phyloP scores from a whole-genome alignment of 2,888 invertebrate species.

The Sesia bembeciformis region DNA sequence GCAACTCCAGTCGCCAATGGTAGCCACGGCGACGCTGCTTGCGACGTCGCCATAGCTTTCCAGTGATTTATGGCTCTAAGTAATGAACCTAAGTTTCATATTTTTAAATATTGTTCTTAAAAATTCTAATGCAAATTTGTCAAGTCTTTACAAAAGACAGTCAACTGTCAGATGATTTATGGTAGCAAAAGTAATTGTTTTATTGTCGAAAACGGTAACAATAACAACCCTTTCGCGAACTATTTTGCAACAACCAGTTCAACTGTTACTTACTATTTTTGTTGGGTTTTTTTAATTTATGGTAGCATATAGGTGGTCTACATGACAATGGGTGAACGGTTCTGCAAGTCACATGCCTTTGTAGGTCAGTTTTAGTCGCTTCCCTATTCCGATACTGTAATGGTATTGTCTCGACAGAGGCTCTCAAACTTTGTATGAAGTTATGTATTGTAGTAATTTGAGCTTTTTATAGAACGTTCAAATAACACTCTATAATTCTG shows the following conservation, averaged over 20 bases:
- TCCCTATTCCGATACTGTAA: slow-evolving; percentile 35
- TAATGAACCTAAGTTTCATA: too few relatives aligned
- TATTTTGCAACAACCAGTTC: slow-evolving; percentile 53
- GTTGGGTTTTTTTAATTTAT: slow-evolving; percentile 48
- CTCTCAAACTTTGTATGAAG: slow-evolving; percentile 27
- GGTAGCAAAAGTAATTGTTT: slow-evolving; percentile 15
- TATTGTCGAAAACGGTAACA: slow-evolving; percentile 29
- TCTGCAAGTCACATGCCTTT: slow-evolving; percentile 64
- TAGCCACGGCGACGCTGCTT: too few relatives aligned
- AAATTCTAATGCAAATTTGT: too few relatives aligned
- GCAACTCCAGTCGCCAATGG: too few relatives aligned
- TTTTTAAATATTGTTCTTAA: too few relatives aligned
- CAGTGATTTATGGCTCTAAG: too few relatives aligned
- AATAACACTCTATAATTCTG: too few relatives aligned
- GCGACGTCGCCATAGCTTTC: too few relatives aligned
- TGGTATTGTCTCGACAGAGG: slow-evolving; percentile 20
- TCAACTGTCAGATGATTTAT: not conserved
- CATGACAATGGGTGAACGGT: slow-evolving; percentile 30
- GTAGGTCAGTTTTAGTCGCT: slow-evolving; percentile 53
- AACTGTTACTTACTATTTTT: slow-evolving; percentile 55
- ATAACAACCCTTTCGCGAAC: slow-evolving; percentile 45
- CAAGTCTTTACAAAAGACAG: not conserved
- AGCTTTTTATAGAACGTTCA: too few relatives aligned
- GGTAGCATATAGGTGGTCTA: slow-evolving; percentile 55
- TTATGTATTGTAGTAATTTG: too few relatives aligned